phyloP scores from a whole-genome alignment of 1,140 invertebrate species.

The Trissolcus basalis region DNA sequence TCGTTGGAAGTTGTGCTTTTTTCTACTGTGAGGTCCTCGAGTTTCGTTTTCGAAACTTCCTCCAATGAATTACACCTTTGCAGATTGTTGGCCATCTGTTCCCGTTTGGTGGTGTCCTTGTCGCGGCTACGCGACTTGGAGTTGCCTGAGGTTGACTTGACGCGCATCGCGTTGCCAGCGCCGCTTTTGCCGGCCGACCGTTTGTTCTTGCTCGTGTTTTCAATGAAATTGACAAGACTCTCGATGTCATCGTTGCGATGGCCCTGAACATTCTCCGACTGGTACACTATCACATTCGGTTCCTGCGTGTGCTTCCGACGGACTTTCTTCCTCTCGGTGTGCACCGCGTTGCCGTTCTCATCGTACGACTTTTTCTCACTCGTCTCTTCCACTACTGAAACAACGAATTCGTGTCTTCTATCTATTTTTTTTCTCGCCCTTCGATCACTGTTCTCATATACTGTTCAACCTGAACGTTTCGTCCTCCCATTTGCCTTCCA shows the following conservation, averaged over 20 bases:
- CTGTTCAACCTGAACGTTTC: too few species aligned
- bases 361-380: conserved; percentile 79
- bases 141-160: conserved; percentile 67
- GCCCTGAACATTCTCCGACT: conserved; percentile 80
- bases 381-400: conserved; percentile 62
- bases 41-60: conserved; percentile 82
- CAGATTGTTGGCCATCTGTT: conserved; percentile 73
- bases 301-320: conserved; percentile 78
- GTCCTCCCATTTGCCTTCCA: too few species aligned
- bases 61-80: conserved; percentile 83
- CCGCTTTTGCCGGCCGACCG: conserved; percentile 63
- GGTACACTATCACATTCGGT: conserved; percentile 80
- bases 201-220: conserved; percentile 74
- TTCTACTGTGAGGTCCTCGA: conserved; percentile 80
- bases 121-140: conserved; percentile 71
- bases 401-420: neutral
- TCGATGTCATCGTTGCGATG: conserved; percentile 80
- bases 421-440: too few species aligned
- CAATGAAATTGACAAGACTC: conserved; percentile 76
- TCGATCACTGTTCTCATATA: too few species aligned
- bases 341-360: conserved; percentile 81
- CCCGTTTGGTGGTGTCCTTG: conserved; percentile 70
- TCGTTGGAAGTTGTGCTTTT: conserved; percentile 69
- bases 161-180: conserved; percentile 59
- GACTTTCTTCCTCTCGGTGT: conserved; percentile 74